A percentile compares a stretch with the other conserved stretches of the same genome.
Evolutionary conservation across 1,140 invertebrate genomes (phyloP).

Genomic region (Himalopsyche phryganea): DNA sequence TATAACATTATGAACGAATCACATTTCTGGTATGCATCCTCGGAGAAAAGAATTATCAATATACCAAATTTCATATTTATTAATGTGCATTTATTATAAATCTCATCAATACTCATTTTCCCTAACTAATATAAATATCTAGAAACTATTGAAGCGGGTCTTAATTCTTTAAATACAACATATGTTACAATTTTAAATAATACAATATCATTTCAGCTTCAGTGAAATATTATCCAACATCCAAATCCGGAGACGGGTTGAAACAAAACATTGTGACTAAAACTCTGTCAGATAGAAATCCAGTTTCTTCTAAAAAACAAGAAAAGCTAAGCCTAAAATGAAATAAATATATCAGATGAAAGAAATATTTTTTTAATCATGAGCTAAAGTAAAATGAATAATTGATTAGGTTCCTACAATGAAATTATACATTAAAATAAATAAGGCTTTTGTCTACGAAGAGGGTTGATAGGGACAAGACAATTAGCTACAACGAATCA

Average conservation of each 20-base stretch:
- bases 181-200: slow-evolving; percentile 4
- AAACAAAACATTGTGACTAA: too few relatives aligned
- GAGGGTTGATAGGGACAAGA: too few relatives aligned
- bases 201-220: neutral
- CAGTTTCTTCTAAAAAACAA: neutral
- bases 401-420: neutral
- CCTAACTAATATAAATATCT: slow-evolving; percentile 22
- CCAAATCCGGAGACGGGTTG: too few relatives aligned
- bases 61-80: neutral
- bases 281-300: neutral
- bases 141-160: neutral
- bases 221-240: neutral
- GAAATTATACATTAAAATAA: too few relatives aligned
- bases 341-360: slow-evolving; percentile 5
- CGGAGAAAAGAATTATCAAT: neutral
- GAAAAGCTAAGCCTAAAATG: neutral
- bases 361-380: neutral
- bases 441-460: too few relatives aligned
- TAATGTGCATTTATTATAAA: slow-evolving; percentile 1
- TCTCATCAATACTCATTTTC: slow-evolving; percentile 4
- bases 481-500: neutral
- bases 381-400: slow-evolving; percentile 1
- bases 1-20: too few relatives aligned
- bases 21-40: too few relatives aligned
- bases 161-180: too few relatives aligned